These are phyloP conservation scores for Chaenogobius annularis DNA, from an alignment of 2,113 vertebrate genomes.

Conservation along the genomic window DNA sequence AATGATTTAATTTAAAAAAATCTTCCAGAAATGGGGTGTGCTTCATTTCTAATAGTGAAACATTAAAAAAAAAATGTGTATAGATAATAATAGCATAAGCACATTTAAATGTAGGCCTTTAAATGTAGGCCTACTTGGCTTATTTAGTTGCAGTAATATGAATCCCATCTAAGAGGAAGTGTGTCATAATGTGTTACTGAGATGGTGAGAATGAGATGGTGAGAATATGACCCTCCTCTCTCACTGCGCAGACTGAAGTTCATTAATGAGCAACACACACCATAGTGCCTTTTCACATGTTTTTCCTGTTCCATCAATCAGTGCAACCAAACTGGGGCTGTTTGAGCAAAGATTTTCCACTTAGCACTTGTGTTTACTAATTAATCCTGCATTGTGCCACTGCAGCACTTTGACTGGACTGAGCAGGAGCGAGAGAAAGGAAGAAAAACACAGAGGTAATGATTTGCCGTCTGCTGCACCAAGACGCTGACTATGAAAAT, in stretches of 20 bases:
- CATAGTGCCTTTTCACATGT: constrained; percentile 9
- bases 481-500: constrained; percentile 53
- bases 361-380: constrained; percentile 65
- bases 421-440: constrained; percentile 23
- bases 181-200: background rate
- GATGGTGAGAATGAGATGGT: too few species aligned
- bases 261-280: constrained; percentile 43
- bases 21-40: too few species aligned
- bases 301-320: constrained; percentile 52
- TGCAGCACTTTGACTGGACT: constrained; percentile 49
- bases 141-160: too few species aligned
- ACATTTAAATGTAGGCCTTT: too few species aligned
- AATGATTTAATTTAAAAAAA: too few species aligned
- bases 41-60: too few species aligned
- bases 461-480: constrained; percentile 51
- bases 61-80: too few species aligned
- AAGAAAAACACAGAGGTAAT: constrained; percentile 60
- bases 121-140: too few species aligned
- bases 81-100: too few species aligned
- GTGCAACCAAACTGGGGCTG: constrained; percentile 43
- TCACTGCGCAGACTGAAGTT: constrained; percentile 18
- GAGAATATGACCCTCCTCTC: background rate
- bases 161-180: background rate
- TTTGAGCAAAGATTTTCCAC: constrained; percentile 61
- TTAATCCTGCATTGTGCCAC: constrained; percentile 55